These are phyloP conservation scores for Pachliopta kotzebuea DNA, from an alignment of 2,888 invertebrate genomes.

Conservation along the genomic window DNA sequence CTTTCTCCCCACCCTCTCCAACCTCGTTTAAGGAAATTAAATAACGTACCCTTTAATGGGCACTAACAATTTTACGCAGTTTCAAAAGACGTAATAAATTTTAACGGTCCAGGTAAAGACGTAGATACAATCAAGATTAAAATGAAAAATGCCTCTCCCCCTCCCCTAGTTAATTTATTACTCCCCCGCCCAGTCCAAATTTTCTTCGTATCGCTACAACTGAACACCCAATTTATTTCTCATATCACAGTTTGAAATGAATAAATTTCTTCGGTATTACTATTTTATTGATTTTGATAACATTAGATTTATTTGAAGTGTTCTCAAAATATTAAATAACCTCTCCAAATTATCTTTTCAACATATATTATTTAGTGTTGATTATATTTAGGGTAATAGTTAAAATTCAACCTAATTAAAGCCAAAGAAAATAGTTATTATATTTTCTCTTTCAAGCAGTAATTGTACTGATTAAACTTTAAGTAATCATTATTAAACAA, in stretches of 20 bases:
- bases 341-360: not conserved
- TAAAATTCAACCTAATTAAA: too few relatives aligned
- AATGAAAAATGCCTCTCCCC: constrained; percentile 9
- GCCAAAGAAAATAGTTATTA: too few relatives aligned
- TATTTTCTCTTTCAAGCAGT: too few relatives aligned
- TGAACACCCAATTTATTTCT: constrained; percentile 14
- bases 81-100: constrained; percentile 14
- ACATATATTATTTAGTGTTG: not conserved
- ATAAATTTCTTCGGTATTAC: not conserved
- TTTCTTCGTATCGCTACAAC: constrained; percentile 5
- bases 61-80: constrained; percentile 3
- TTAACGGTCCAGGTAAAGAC: constrained; percentile 5
- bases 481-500: too few relatives aligned
- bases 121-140: constrained; percentile 17
- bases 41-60: not conserved
- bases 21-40: not conserved
- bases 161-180: constrained; percentile 1
- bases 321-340: not conserved
- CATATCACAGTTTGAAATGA: not conserved
- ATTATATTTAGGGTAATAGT: too few relatives aligned
- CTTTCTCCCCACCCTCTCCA: not conserved
- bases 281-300: not conserved
- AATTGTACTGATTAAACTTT: too few relatives aligned
- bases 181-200: not conserved
- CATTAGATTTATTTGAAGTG: not conserved